Conservation (phyloP, 2,113 vertebrate species). For the Hyaena hyaena region DNA sequence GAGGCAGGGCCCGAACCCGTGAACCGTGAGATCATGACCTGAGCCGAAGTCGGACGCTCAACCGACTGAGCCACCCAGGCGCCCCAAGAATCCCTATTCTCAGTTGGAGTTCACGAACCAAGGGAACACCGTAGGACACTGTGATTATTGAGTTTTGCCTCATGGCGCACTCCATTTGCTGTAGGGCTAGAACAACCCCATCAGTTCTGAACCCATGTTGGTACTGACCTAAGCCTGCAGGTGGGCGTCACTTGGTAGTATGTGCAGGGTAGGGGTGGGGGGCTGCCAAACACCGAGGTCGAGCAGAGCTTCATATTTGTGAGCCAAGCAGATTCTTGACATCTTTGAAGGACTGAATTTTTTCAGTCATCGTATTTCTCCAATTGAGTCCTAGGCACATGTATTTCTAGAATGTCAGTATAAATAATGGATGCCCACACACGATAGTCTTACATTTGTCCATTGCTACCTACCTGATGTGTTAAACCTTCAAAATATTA, state of each 20-base stretch:
- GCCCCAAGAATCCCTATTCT: background rate
- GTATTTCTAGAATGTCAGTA: slow-evolving; percentile 35
- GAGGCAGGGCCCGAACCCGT: too few species aligned
- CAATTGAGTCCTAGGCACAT: background rate
- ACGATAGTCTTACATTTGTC: background rate
- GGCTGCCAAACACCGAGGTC: background rate
- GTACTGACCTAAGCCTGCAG: background rate
- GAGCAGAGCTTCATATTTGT: background rate
- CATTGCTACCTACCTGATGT: slow-evolving; percentile 45
- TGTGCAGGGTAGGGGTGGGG: background rate
- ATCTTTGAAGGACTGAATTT: slow-evolving; percentile 43
- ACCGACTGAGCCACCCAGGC: too few species aligned
- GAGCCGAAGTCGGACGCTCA: too few species aligned
- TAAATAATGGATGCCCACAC: slow-evolving; percentile 38
- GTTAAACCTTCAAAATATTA: slow-evolving; percentile 16
- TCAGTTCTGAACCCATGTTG: background rate
- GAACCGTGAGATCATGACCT: too few species aligned
- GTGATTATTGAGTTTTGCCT: slow-evolving; percentile 33
- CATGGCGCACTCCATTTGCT: slow-evolving; percentile 6
- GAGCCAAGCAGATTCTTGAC: background rate
- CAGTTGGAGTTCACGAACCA: background rate
- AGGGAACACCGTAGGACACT: background rate
- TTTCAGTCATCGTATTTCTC: slow-evolving; percentile 28
- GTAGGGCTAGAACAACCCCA: background rate
- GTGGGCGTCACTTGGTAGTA: background rate